phyloP scores from a whole-genome alignment of 2,113 vertebrate genomes.

The Grammomys dolichurus region DNA sequence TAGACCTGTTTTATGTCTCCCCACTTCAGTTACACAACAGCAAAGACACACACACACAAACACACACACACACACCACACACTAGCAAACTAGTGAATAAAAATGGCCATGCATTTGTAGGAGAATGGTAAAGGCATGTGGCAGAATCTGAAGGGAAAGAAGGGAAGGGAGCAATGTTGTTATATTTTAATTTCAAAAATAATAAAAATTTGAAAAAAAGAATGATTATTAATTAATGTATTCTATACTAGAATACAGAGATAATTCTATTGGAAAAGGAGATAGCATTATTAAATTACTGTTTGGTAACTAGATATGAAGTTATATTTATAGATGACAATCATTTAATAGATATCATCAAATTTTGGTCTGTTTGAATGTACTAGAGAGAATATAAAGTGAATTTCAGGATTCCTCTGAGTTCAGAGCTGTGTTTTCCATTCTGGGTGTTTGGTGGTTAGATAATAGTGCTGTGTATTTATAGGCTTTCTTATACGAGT shows the following conservation, averaged over 20 bases:
- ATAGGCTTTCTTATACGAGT: slow-evolving; percentile 74
- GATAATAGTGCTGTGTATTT: slow-evolving; percentile 78
- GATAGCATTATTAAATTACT: slow-evolving; percentile 23
- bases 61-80: no score
- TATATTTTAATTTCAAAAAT: not conserved
- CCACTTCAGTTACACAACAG: not conserved
- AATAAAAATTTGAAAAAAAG: not conserved
- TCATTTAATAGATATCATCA: slow-evolving; percentile 29
- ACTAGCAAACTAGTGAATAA: not conserved
- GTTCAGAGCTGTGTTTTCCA: slow-evolving; percentile 51
- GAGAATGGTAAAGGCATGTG: not conserved
- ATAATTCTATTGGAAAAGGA: not conserved
- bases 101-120: not conserved
- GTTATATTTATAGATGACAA: not conserved
- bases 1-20: not conserved
- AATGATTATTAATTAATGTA: slow-evolving; percentile 17
- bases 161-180: not conserved
- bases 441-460: slow-evolving; percentile 70
- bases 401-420: slow-evolving; percentile 62
- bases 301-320: not conserved
- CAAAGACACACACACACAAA: no score
- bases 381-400: slow-evolving; percentile 53
- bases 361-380: not conserved
- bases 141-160: no score
- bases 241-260: not conserved